Conservation (phyloP, 2,888 invertebrate genomes). For the Pardosa pseudoannulata region DNA sequence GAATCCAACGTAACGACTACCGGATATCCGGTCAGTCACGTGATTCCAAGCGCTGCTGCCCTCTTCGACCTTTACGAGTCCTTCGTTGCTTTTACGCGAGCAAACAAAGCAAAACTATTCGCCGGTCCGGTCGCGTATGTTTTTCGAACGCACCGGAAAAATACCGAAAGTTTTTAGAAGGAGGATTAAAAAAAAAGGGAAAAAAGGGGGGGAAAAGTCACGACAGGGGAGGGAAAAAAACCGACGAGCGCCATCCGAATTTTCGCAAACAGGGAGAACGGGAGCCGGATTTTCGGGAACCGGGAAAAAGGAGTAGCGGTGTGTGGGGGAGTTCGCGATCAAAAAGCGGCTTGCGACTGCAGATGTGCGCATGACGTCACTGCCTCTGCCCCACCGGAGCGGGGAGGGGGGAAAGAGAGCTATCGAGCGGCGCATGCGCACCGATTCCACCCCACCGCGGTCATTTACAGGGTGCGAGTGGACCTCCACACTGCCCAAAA, state of each 20-base stretch:
- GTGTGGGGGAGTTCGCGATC: conserved; percentile 26
- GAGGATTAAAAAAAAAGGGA: neutral
- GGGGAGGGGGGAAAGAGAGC: conserved; percentile 17
- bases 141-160: too few relatives aligned
- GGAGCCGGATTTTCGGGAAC: conserved; percentile 32
- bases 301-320: conserved; percentile 3
- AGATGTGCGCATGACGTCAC: conserved; percentile 72
- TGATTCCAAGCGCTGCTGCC: conserved; percentile 47
- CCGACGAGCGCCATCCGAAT: neutral
- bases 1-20: conserved; percentile 51
- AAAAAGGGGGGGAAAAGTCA: neutral
- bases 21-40: conserved; percentile 64
- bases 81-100: neutral
- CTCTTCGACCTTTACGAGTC: conserved; percentile 59
- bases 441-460: conserved; percentile 58
- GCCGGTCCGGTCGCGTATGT: neutral
- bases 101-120: neutral
- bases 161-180: neutral
- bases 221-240: neutral
- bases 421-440: conserved; percentile 70
- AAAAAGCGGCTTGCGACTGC: conserved; percentile 68
- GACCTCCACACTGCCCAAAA: conserved; percentile 30
- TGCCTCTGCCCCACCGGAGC: conserved; percentile 40
- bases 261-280: conserved; percentile 18
- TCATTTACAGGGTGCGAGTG: conserved; percentile 69